phyloP scores from a whole-genome alignment of 2,888 invertebrate species.

The Rhimphoctona megacephalus region DNA sequence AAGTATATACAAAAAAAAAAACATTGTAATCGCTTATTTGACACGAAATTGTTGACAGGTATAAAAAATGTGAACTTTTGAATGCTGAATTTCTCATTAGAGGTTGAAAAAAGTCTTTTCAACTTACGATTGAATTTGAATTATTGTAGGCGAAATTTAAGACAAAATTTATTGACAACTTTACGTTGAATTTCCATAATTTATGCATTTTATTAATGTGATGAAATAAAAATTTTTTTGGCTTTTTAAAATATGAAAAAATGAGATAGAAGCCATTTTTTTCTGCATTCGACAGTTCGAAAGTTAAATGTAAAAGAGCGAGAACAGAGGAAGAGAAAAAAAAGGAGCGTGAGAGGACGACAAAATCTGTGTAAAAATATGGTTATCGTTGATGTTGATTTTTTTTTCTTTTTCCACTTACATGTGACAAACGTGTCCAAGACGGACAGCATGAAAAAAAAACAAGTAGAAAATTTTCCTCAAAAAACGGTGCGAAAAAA shows the following conservation, averaged over 20 bases:
- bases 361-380: conserved; percentile 37
- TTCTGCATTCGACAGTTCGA: background rate
- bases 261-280: background rate
- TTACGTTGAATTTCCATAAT: no score
- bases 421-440: conserved; percentile 69
- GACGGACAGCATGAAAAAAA: conserved; percentile 80
- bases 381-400: conserved; percentile 36
- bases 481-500: conserved; percentile 83
- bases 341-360: conserved; percentile 19
- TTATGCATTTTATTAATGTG: no score
- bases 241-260: background rate
- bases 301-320: conserved; percentile 32
- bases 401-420: conserved; percentile 66
- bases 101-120: background rate
- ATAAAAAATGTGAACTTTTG: background rate
- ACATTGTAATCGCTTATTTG: background rate
- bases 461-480: conserved; percentile 80
- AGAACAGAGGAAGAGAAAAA: conserved; percentile 38
- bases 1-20: background rate
- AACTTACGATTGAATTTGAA: background rate
- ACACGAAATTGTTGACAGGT: background rate
- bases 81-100: background rate
- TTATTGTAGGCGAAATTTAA: no score
- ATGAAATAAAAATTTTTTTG: no score
- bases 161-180: no score